Percentiles rank a stretch among this genome's conserved stretches.
phyloP scores from a whole-genome alignment of 2,113 vertebrate genomes.

The Emydura subglobosa region DNA sequence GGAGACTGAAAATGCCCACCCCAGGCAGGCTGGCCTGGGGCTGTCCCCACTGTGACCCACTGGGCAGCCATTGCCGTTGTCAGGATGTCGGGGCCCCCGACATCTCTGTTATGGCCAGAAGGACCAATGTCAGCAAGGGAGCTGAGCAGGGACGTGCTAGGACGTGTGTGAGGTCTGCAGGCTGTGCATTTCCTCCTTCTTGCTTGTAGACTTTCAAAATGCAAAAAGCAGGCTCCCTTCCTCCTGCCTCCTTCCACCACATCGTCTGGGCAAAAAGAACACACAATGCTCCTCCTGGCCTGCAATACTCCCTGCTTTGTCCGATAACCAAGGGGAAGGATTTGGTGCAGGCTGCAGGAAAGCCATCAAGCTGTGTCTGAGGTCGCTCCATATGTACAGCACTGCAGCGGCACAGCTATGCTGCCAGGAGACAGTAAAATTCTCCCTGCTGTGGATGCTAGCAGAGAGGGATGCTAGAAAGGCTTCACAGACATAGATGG shows the following conservation, averaged over 20 bases:
- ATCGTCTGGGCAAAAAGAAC: not conserved
- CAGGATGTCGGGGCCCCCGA: no score
- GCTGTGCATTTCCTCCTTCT: not conserved
- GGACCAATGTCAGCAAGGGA: no score
- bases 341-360: not conserved
- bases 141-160: not conserved
- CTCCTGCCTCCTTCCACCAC: no score
- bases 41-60: not conserved
- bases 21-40: not conserved
- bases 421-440: not conserved
- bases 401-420: no score
- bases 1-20: no score
- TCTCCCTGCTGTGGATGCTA: not conserved
- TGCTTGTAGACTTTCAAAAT: not conserved
- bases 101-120: no score
- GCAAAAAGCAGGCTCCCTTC: not conserved
- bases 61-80: not conserved
- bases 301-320: not conserved
- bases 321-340: fast-evolving
- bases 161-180: not conserved
- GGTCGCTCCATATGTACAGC: no score
- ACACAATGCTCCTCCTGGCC: fast-evolving
- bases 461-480: not conserved
- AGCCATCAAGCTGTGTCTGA: not conserved
- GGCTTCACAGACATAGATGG: not conserved